phyloP scores from a whole-genome alignment of 2,113 vertebrate genomes.

The Rallus limicola region DNA sequence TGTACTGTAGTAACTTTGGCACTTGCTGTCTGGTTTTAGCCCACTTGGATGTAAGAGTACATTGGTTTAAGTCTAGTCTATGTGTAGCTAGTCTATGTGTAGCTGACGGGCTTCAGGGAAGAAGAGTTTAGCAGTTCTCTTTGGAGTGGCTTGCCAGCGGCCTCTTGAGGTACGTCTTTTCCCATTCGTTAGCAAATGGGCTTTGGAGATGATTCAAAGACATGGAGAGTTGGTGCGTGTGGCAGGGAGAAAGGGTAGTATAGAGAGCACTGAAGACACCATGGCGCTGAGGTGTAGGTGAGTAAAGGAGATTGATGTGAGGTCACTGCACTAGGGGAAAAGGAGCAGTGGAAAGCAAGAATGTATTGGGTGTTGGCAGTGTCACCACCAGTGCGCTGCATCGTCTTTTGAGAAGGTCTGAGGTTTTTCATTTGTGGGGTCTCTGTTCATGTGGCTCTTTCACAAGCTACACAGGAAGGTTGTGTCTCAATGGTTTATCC shows the following conservation, averaged over 20 bases:
- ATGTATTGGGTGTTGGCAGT: not conserved
- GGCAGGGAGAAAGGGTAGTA: not conserved
- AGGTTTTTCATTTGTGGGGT: not conserved
- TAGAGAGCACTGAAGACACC: not conserved
- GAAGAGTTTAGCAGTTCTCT: not conserved
- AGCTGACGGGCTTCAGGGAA: not conserved
- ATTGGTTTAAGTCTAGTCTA: not conserved
- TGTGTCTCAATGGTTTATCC: not conserved
- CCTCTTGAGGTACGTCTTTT: not conserved
- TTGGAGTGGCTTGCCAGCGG: not conserved
- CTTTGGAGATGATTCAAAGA: not conserved
- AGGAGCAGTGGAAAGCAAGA: not conserved
- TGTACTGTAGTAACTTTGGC: not conserved
- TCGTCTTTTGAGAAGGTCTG: not conserved
- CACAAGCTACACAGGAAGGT: not conserved
- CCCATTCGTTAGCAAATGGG: not conserved
- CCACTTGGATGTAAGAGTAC: not conserved
- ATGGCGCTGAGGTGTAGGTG: not conserved
- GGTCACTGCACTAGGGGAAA: not conserved
- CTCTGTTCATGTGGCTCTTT: not conserved
- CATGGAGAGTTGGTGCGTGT: not conserved
- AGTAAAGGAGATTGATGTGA: not conserved
- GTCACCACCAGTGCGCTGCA: fast-evolving
- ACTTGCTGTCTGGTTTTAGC: not conserved
- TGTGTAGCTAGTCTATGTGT: no score